These are phyloP conservation scores for Myocastor coypus DNA, from an alignment of 2,113 vertebrate species.

Conservation along the genomic window DNA sequence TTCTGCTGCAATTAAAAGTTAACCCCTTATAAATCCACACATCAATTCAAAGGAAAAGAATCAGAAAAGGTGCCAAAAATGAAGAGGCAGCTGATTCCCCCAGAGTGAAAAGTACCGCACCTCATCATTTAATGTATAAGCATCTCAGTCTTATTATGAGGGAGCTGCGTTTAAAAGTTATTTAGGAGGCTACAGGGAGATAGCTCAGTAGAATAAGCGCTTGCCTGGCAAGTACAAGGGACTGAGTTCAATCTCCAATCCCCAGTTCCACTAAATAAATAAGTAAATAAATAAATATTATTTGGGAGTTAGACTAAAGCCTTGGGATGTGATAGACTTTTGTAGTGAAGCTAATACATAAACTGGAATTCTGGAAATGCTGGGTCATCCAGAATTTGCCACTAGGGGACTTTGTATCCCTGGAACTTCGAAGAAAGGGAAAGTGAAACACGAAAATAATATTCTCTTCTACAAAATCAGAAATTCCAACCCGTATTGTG, in stretches of 20 bases:
- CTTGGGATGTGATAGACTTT: not conserved
- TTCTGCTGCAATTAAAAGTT: not conserved
- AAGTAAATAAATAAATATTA: no score
- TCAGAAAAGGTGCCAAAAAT: not conserved
- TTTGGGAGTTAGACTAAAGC: not conserved
- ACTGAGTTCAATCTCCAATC: no score
- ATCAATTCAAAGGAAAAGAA: not conserved
- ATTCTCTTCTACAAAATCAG: slow-evolving; percentile 34
- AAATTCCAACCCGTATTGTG: not conserved
- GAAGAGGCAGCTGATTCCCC: not conserved
- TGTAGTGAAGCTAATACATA: not conserved
- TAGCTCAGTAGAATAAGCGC: no score
- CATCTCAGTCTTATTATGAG: not conserved
- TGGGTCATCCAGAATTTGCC: not conserved
- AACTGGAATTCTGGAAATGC: not conserved
- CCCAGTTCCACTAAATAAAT: no score
- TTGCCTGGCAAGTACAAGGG: no score
- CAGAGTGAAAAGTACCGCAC: not conserved
- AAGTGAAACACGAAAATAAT: not conserved
- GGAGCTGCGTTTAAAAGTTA: slow-evolving; percentile 6
- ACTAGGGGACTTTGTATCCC: not conserved
- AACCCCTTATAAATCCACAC: not conserved
- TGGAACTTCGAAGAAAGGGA: not conserved
- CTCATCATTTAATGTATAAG: not conserved
- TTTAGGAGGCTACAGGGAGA: no score